These are phyloP conservation scores for Condylura cristata DNA, from an alignment of 2,113 vertebrate species.

Conservation along the genomic window DNA sequence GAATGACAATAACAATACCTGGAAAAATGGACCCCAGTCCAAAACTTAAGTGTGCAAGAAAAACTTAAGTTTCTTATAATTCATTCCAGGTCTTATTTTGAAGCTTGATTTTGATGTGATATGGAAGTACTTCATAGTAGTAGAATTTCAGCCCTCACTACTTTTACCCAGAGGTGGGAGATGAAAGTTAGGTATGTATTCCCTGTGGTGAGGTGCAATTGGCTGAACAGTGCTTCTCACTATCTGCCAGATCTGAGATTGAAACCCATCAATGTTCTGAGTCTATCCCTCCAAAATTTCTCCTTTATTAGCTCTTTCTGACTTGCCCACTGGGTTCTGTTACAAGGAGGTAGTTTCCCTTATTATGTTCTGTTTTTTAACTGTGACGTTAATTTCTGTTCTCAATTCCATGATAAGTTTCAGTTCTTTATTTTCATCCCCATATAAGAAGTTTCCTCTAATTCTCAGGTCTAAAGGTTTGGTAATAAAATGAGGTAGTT, in stretches of 20 bases:
- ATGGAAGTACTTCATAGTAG: background rate
- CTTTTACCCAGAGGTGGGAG: background rate
- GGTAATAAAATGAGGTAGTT: constrained; percentile 33
- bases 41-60: background rate
- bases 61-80: background rate
- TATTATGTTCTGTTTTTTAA: constrained; percentile 66
- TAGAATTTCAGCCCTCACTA: background rate
- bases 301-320: background rate
- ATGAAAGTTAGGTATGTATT: fast-evolving
- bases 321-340: background rate
- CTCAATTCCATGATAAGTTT: constrained; percentile 62
- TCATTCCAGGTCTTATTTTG: background rate
- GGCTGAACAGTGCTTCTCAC: background rate
- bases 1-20: background rate
- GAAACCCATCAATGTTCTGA: background rate
- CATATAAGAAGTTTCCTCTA: constrained; percentile 19
- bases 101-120: background rate
- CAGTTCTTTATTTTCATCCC: constrained; percentile 69
- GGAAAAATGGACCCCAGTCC: too few species aligned
- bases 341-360: background rate
- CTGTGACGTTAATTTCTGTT: constrained; percentile 66
- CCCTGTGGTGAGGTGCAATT: fast-evolving
- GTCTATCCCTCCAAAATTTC: background rate
- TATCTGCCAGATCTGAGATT: background rate
- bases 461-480: constrained; percentile 23